Base-by-base conservation (phyloP, 1,140 invertebrate species). In the Lithobius niger region DNA sequence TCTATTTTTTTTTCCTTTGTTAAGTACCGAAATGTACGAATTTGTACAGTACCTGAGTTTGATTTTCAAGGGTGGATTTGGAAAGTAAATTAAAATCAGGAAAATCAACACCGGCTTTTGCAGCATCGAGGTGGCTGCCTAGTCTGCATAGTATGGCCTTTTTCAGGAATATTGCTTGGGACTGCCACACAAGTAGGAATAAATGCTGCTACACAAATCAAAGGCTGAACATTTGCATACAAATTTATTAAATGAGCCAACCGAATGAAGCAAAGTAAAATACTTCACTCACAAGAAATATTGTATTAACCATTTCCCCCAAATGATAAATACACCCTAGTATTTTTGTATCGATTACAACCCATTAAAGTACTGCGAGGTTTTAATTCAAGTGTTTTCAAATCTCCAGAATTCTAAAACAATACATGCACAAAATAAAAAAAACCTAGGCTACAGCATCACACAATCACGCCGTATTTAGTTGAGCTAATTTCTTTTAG, bases 1-100 rank as follows among this genome's bases (percentile, higher is more conserved):
- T 36, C n/a, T 36, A 10, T 36, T 36, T 36, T 36, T n/a, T n/a
- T 36, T 36, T n/a, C 31, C n/a, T 36, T 45, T 19, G 4, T 45
- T 45, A 45, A 45, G 43, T 45, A 45, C 43, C 4, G 19, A 21
- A 45, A 45, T 45, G 16, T 45, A 6, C 16, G 6, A 13, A 45
- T 45, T 45, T 45, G 43, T 45, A 45, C 43, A 45, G 19, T 45
- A 45, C 43, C 43, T 45, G 43, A 45, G 43, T 45, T 45, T 45
- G 22, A 13, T 18, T 18, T 13, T 18, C 6, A 19, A 18, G 4
- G 6, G 6, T 18, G 43, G 22, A 18, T 45, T 19, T 45, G n/a
- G n/a, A n/a, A n/a, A n/a, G n/a, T 45, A 10, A 18, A 13, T 19
- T 10, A 19, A 19, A 45, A 45, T 10, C 6, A 18, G 16, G 43